These are phyloP conservation scores for Eupelmus urozonus DNA, from an alignment of 2,888 invertebrate species.

Conservation along the genomic window DNA sequence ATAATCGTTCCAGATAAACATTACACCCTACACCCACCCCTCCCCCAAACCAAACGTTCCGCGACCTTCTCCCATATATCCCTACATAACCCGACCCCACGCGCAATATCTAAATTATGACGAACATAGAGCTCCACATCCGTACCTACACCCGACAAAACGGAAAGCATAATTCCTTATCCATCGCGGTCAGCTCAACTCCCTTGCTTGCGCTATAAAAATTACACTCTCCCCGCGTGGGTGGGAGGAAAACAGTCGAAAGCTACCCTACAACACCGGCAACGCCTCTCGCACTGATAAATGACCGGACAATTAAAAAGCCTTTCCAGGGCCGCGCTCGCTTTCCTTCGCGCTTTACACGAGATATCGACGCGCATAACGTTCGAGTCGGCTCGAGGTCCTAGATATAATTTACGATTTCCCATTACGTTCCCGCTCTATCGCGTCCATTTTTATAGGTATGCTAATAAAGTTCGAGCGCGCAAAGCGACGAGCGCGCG, in stretches of 20 bases:
- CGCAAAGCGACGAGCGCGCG: constrained; percentile 70
- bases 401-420: constrained; percentile 72
- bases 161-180: too few species aligned
- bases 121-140: too few species aligned
- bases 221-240: too few species aligned
- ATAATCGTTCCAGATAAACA: too few species aligned
- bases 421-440: constrained; percentile 67
- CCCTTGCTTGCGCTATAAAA: neutral
- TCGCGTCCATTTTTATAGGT: constrained; percentile 74
- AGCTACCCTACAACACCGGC: constrained; percentile 8
- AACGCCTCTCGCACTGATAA: constrained; percentile 60
- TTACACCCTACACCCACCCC: too few species aligned
- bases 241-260: constrained; percentile 26
- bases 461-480: constrained; percentile 74
- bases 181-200: too few species aligned
- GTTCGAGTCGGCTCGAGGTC: constrained; percentile 59
- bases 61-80: too few species aligned
- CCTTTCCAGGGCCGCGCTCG: neutral
- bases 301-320: constrained; percentile 64
- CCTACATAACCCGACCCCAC: too few species aligned
- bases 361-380: constrained; percentile 69
- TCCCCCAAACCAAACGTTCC: too few species aligned
- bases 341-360: constrained; percentile 67
- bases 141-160: too few species aligned
- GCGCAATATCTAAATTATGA: too few species aligned